phyloP scores from a whole-genome alignment of 2,888 invertebrate species.

The Torymus tubicola region DNA sequence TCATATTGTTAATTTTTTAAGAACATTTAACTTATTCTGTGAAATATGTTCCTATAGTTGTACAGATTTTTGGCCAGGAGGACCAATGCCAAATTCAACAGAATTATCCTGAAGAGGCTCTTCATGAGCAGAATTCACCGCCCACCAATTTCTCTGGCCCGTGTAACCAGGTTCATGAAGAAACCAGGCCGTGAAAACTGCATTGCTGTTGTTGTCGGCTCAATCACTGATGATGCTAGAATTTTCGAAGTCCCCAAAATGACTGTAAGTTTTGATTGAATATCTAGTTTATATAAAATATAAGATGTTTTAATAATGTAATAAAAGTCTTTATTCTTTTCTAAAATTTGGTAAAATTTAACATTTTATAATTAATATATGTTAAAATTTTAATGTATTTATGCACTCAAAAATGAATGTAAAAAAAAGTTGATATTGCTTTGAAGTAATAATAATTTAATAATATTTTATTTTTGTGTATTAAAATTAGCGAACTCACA shows the following conservation, averaged over 20 bases:
- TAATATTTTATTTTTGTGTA: neutral
- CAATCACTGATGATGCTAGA: conserved; percentile 96
- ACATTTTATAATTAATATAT: too few species aligned
- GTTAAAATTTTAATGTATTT: too few species aligned
- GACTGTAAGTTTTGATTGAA: conserved; percentile 78
- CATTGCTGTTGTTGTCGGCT: conserved; percentile 95
- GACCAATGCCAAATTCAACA: conserved; percentile 97
- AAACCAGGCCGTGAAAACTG: conserved; percentile 91
- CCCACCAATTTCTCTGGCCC: conserved; percentile 95
- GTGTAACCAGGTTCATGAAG: conserved; percentile 91
- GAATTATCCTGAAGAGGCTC: conserved; percentile 93
- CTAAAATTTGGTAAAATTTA: too few species aligned
- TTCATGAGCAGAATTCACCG: conserved; percentile 98
- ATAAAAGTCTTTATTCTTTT: too few species aligned
- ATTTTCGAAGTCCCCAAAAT: conserved; percentile 94
- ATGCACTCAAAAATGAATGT: too few species aligned
- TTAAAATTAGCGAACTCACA: conserved; percentile 69
- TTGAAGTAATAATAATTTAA: neutral
- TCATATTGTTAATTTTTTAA: neutral
- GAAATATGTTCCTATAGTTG: conserved; percentile 80
- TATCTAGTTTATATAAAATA: neutral
- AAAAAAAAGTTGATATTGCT: too few species aligned
- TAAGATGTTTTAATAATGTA: too few species aligned
- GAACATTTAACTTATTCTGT: neutral
- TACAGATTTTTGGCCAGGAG: conserved; percentile 98